These are phyloP conservation scores for Macrophya annulata DNA, from an alignment of 2,888 invertebrate genomes.

Conservation along the genomic window DNA sequence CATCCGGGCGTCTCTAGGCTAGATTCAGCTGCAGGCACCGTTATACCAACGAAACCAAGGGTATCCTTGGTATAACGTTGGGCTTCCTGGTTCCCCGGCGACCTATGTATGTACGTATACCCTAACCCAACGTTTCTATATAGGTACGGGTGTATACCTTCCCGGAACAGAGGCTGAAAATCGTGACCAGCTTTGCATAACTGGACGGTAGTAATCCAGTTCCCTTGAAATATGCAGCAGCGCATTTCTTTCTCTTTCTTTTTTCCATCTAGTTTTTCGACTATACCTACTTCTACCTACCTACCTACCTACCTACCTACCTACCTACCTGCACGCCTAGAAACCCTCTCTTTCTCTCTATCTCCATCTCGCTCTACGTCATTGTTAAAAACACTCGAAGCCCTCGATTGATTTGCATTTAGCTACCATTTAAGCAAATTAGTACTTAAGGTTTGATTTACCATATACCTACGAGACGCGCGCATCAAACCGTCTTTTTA, in stretches of 20 bases:
- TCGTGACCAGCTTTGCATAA: slow-evolving; percentile 56
- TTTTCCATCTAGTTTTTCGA: slow-evolving; percentile 12
- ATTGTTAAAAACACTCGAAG: slow-evolving; percentile 32
- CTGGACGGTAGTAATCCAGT: slow-evolving; percentile 48
- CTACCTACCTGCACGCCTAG: slow-evolving; percentile 40
- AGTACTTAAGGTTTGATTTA: not conserved
- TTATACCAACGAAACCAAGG: slow-evolving; percentile 33
- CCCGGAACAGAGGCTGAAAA: slow-evolving; percentile 49
- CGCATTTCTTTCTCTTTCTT: slow-evolving; percentile 37
- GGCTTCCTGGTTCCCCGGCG: slow-evolving; percentile 46
- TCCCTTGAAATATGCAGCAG: slow-evolving; percentile 44
- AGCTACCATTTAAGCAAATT: slow-evolving; percentile 36
- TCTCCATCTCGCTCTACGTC: not conserved
- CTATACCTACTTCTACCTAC: slow-evolving; percentile 25
- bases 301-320: slow-evolving; percentile 25
- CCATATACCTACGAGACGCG: not conserved
- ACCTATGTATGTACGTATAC: slow-evolving; percentile 21
- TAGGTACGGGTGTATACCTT: slow-evolving; percentile 22
- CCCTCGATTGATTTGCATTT: slow-evolving; percentile 37
- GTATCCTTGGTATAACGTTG: slow-evolving; percentile 35
- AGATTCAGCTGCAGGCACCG: slow-evolving; percentile 52
- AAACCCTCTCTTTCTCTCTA: not conserved
- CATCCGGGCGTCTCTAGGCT: slow-evolving; percentile 49
- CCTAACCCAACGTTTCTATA: slow-evolving; percentile 24
- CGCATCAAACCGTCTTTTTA: not conserved